phyloP scores from a whole-genome alignment of 2,113 vertebrate genomes.

The Heterotilapia buettikoferi region DNA sequence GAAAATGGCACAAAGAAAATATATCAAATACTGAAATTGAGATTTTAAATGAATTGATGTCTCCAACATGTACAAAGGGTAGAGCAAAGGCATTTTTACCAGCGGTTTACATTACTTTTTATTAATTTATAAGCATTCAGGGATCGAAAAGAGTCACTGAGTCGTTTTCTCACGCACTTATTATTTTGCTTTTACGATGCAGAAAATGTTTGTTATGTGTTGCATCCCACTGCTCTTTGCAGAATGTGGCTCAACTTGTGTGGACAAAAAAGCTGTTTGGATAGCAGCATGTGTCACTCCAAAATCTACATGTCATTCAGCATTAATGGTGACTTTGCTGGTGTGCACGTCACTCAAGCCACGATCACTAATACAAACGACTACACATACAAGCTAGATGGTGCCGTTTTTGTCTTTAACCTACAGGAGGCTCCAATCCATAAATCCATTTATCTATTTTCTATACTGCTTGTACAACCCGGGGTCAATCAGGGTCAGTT shows the following conservation, averaged over 20 bases:
- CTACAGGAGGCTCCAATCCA: background rate
- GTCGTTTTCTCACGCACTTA: background rate
- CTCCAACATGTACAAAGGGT: background rate
- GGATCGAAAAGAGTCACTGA: background rate
- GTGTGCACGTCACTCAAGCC: background rate
- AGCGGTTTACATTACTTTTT: background rate
- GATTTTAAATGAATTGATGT: background rate
- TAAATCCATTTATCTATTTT: background rate
- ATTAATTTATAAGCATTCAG: background rate
- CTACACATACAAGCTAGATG: background rate
- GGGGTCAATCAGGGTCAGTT: background rate
- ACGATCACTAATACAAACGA: background rate
- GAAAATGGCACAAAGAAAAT: background rate
- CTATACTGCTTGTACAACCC: background rate
- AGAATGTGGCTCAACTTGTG: background rate
- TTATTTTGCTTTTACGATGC: background rate
- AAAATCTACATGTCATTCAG: background rate
- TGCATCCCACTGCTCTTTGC: background rate
- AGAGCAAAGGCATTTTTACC: background rate
- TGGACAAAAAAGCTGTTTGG: background rate
- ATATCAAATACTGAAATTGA: background rate
- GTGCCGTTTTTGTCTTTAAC: background rate
- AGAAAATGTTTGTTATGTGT: background rate
- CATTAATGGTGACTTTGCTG: background rate
- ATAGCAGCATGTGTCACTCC: background rate